These are phyloP conservation scores for Elaphurus davidianus DNA, from an alignment of 2,113 vertebrate genomes.

Conservation along the genomic window DNA sequence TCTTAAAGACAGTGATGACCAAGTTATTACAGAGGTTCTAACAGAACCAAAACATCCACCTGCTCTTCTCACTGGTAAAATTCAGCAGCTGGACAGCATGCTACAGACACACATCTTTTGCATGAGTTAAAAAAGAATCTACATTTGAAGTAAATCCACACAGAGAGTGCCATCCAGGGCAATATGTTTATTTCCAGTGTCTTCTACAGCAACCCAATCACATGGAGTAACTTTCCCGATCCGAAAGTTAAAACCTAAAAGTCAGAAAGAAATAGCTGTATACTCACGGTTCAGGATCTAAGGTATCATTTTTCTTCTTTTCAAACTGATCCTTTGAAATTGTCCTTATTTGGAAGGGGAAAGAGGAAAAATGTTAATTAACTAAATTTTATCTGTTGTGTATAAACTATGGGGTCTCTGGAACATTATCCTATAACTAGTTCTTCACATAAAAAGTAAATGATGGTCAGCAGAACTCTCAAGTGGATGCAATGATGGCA, in stretches of 20 bases:
- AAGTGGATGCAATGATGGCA: not conserved
- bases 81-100: not conserved
- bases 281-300: conserved; percentile 99
- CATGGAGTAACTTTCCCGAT: not conserved
- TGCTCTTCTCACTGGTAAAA: not conserved
- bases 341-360: conserved; percentile 83
- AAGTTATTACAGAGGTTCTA: not conserved
- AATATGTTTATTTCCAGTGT: not conserved
- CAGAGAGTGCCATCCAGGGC: not conserved
- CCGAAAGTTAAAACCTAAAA: conserved; percentile 1
- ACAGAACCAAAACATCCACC: not conserved
- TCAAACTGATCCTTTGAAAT: conserved; percentile 99
- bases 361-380: conserved; percentile 14
- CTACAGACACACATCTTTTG: not conserved
- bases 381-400: conserved; percentile 58
- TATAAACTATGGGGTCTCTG: not conserved
- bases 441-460: conserved; percentile 26
- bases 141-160: not conserved
- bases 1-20: not conserved
- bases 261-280: not conserved
- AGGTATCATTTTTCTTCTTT: conserved; percentile 98
- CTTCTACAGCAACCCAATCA: not conserved
- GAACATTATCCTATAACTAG: not conserved
- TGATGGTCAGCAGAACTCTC: not conserved
- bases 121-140: not conserved